Evolutionary conservation across 2,797 vertebrate genomes (phyloP), one percentile per base, ranked within the genome.

Genomic region (Sternotherus odoratus): DNA sequence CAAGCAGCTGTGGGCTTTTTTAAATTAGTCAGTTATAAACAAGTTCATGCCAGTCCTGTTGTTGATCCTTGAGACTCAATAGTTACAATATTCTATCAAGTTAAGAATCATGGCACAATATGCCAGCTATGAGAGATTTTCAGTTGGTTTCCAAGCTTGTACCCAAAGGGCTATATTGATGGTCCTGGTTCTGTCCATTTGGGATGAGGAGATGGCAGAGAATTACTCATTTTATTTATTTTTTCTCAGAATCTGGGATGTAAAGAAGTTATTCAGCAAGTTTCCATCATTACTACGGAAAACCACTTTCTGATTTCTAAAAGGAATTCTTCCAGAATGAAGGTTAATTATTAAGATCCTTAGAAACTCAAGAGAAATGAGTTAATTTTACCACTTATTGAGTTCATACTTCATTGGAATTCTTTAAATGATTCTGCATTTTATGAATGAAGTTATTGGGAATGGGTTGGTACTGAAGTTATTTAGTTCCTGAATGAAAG

Each of bases 11-110:
- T 96, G 84, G 94, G 28, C 85, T 36, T 79, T 79, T 87, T 82
- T 87, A 95, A 96, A 91, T 93, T 95, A 91, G 88, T 91, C 94
- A 89, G 75, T 66, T 86, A 91, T 82, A 88, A 95, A 96, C 90
- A 93, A 90, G 83, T 95, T 95, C 96, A 95, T 93, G 80, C n/a
- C 87, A 21, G 88, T 92, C 86, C 87, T 89, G 86, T 83, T 94
- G 89, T 81, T 89, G 57, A 26, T 90, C 86, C 12, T 91, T 81
- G n/a, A 63, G 49, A 90, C 91, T 90, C 86, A 93, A 51, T 93
- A 33, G 28, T 78, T 49, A 12, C 26, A 85, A 30, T 82, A 85
- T 74, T 82, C 79, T 8, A 77, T 48, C 26, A 30, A 94, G 60
- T 91, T 90, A 91, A 92, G 82, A 83, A 81, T 86, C 86, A 1